A percentile compares a stretch with the other conserved stretches of the same genome.
Evolutionary conservation across 2,113 vertebrate genomes (phyloP).

Genomic region (Rafetus swinhoei): DNA sequence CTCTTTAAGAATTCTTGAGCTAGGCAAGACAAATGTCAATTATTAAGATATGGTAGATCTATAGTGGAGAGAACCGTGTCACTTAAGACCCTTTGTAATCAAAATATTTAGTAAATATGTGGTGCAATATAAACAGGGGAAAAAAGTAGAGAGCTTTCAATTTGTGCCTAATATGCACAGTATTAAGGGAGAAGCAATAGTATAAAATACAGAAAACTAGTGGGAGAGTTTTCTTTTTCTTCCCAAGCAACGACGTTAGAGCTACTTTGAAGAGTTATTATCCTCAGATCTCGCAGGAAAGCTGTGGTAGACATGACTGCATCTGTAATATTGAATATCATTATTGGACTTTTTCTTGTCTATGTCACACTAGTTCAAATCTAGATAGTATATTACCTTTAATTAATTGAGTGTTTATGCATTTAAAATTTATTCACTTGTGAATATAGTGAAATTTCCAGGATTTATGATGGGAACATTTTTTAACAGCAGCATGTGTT

Average conservation of each 20-base stretch:
- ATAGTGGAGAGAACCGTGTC: neutral
- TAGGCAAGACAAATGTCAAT: neutral
- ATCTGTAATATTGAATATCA: slow-evolving; percentile 60
- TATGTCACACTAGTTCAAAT: slow-evolving; percentile 75
- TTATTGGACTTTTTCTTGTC: slow-evolving; percentile 74
- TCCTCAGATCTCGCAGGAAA: slow-evolving; percentile 46
- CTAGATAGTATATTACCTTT: slow-evolving; percentile 77
- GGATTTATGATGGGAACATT: slow-evolving; percentile 85
- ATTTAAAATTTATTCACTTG: slow-evolving; percentile 85
- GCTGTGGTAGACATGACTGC: slow-evolving; percentile 53
- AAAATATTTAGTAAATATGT: slow-evolving; percentile 11
- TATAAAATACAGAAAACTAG: neutral
- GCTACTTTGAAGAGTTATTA: slow-evolving; percentile 56
- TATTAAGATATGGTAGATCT: neutral
- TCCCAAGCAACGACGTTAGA: slow-evolving; percentile 47
- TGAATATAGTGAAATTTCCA: slow-evolving; percentile 80
- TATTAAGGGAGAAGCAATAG: slow-evolving; percentile 46
- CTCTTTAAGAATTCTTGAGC: neutral
- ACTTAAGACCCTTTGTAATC: neutral
- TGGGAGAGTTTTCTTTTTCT: slow-evolving; percentile 57
- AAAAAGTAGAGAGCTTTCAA: slow-evolving; percentile 47
- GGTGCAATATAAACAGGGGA: slow-evolving; percentile 42
- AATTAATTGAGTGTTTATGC: slow-evolving; percentile 89
- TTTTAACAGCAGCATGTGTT: slow-evolving; percentile 83
- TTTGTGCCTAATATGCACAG: neutral